Conservation (phyloP, 2,113 vertebrate genomes). For the Rhinichthys klamathensis region DNA sequence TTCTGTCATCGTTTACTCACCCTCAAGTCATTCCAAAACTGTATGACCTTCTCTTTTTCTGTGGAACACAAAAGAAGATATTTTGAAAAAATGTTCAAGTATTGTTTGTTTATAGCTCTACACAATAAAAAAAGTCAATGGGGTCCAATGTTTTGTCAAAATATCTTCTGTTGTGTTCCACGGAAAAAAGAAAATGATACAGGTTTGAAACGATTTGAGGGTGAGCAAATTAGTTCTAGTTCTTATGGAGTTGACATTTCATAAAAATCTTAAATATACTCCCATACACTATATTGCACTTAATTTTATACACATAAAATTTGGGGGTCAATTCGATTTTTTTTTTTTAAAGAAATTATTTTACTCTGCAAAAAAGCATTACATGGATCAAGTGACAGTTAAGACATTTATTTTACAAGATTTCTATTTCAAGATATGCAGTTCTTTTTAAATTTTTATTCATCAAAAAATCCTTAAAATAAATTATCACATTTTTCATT, state of each 20-base stretch:
- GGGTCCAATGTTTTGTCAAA: neutral
- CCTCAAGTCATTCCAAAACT: neutral
- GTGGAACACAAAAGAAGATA: conserved; percentile 8
- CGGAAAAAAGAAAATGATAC: neutral
- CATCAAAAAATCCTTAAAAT: no score
- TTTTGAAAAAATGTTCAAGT: neutral
- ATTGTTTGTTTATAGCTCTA: neutral
- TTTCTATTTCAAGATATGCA: no score
- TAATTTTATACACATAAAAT: neutral
- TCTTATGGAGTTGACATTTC: neutral
- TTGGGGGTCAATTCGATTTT: no score
- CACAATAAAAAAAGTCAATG: neutral
- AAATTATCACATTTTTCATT: no score
- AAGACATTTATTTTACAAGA: no score
- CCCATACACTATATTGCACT: neutral
- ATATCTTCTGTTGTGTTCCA: conserved; percentile 4
- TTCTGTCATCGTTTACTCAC: neutral
- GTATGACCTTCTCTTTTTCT: neutral
- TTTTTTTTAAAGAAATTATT: no score
- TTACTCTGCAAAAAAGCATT: neutral
- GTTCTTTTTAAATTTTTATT: no score
- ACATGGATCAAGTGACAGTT: no score
- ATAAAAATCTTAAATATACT: neutral
- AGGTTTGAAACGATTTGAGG: neutral
- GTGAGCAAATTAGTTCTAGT: neutral